These are phyloP conservation scores for Melanerpes formicivorus DNA, from an alignment of 2,113 vertebrate genomes.

Conservation along the genomic window DNA sequence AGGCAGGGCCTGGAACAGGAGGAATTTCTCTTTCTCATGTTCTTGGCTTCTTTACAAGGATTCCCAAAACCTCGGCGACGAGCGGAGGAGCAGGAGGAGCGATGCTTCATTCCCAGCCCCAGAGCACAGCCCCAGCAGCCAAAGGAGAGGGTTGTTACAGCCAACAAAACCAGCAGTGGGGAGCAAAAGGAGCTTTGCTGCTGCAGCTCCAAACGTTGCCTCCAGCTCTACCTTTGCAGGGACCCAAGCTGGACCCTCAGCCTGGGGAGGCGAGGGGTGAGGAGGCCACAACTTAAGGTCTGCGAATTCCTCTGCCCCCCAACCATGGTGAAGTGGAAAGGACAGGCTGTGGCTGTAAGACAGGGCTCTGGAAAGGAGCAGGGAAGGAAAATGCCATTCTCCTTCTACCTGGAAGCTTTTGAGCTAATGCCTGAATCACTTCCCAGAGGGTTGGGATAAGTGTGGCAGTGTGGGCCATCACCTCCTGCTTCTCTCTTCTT, in stretches of 20 bases:
- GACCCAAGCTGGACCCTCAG: neutral
- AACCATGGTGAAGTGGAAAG: neutral
- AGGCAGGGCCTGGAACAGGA: conserved; percentile 13
- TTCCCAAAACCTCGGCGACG: conserved; percentile 34
- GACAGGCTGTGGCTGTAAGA: neutral
- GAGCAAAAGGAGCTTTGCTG: neutral
- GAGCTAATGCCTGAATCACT: neutral
- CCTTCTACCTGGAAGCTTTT: neutral
- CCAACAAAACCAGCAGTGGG: neutral
- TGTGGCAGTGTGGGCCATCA: neutral
- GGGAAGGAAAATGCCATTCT: neutral
- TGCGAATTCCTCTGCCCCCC: neutral
- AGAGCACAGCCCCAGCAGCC: neutral
- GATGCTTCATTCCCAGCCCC: neutral
- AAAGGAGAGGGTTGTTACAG: neutral
- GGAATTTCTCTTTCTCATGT: conserved; percentile 43
- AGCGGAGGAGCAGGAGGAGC: neutral
- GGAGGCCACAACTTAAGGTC: rapidly evolving
- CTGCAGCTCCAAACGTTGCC: neutral
- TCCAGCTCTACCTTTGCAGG: neutral
- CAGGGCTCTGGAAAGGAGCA: neutral
- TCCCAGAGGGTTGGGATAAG: neutral
- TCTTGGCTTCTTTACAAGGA: conserved; percentile 54
- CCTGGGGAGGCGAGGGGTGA: neutral
- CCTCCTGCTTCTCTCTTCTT: neutral